Base-by-base conservation (phyloP, 2,113 vertebrate genomes). In the Daphoenositta chrysoptera region DNA sequence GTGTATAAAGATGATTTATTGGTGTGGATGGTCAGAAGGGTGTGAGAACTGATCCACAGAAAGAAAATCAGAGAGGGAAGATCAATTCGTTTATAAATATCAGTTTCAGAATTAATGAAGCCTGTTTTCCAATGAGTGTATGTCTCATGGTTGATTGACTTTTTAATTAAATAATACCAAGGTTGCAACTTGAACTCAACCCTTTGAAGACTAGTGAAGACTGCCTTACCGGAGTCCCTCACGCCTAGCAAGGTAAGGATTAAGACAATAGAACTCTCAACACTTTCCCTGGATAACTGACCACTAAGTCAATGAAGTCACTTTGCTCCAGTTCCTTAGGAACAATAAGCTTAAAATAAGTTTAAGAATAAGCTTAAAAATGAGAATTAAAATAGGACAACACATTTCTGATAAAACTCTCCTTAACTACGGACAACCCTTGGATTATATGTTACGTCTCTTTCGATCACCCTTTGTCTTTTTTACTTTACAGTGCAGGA, bases 11-110 rank as follows among this genome's bases (percentile, higher is more conserved):
- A 9, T 42, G 21, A 33, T 77, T 71, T 83, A 56, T 73, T 63
- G 12, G 16, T 47, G n/a, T 39, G 31, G 14, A 37, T 64, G 72
- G 26, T 44, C n/a, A 72, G 54, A 70, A 70, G 33, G 37, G 11
- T 57, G 23, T 56, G 16, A 53, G 48, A 93, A 87, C 61, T 87
- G 44, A 84, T 53, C 21, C 65, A 71, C 1, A 1, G 53, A 78
- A 35, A 81, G 53, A 79, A 95, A 94, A 79, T 0, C 22, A 81
- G 65, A 90, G 39, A 72, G 17, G 19, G 19, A 69, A 87, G 63
- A 87, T 65, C n/a, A 85, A 48, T 93, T 78, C 85, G 30, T 81
- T 81, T 91, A 85, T 86, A 50, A 93, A 47, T 83, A 80, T 90
- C 60, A 58, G 39, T 83, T 88, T 66, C 68, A 70, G 58, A 92